Evolutionary conservation across 2,888 invertebrate species (phyloP).

Genomic region (Tipula helvola): DNA sequence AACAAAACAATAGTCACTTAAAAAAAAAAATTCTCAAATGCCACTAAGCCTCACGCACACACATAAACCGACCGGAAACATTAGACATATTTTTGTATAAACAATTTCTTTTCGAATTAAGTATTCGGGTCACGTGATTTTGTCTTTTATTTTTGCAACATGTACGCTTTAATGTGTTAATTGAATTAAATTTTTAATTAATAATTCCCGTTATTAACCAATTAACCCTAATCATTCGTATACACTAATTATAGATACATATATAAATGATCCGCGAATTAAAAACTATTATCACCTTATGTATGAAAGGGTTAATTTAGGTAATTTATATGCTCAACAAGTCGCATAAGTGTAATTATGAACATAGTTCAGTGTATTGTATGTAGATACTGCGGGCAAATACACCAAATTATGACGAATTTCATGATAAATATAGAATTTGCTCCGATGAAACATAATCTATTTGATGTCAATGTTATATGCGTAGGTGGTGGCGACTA

Average conservation of each 20-base stretch:
- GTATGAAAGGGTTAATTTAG: background rate
- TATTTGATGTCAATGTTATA: background rate
- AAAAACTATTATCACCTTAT: background rate
- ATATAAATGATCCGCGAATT: background rate
- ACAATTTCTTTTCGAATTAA: background rate
- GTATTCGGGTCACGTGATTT: background rate
- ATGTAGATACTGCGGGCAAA: background rate
- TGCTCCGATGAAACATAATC: background rate
- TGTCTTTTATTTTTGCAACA: background rate
- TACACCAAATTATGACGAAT: background rate
- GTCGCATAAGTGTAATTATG: background rate
- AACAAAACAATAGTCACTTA: background rate
- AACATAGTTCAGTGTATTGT: background rate
- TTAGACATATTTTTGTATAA: background rate
- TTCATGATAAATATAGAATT: background rate
- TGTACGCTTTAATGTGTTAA: background rate
- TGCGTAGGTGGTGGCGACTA: background rate
- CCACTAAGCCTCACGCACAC: background rate
- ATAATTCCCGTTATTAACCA: background rate
- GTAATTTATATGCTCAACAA: background rate
- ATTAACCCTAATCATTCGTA: background rate
- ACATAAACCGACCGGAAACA: background rate
- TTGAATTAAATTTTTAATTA: background rate
- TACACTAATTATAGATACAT: background rate
- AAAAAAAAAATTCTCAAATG: background rate